phyloP scores from a whole-genome alignment of 1,140 invertebrate species.

The Drosophila baimaii region DNA sequence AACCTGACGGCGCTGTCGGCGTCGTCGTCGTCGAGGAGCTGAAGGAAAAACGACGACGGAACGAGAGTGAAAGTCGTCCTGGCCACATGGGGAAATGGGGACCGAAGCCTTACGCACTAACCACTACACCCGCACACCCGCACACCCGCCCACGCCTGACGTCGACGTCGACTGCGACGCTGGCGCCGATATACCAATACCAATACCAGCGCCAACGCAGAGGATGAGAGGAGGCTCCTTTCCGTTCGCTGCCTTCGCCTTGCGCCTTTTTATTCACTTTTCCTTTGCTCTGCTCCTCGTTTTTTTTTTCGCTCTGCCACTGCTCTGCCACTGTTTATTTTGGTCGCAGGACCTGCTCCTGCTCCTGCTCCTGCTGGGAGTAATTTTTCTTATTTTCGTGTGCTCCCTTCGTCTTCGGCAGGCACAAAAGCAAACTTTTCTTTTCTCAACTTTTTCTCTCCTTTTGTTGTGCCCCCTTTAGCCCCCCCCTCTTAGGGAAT shows the following conservation, averaged over 20 bases:
- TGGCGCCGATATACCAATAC: conserved; percentile 24
- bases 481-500: conserved; percentile 11
- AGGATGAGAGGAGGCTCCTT: conserved; percentile 21
- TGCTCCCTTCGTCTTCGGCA: conserved; percentile 4
- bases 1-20: conserved; percentile 23
- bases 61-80: conserved; percentile 76
- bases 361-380: conserved; percentile 1
- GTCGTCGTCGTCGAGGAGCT: conserved; percentile 1
- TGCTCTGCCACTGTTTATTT: conserved; percentile 66
- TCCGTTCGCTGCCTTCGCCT: conserved; percentile 29
- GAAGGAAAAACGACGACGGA: conserved; percentile 55
- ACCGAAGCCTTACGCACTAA: conserved; percentile 32
- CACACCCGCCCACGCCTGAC: conserved; percentile 15
- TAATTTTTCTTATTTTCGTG: conserved; percentile 55
- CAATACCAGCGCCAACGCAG: conserved; percentile 31
- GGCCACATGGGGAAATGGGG: conserved; percentile 67
- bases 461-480: background rate
- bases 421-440: conserved; percentile 49
- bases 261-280: conserved; percentile 48
- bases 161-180: conserved; percentile 15
- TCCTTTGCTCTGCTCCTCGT: conserved; percentile 17
- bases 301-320: conserved; percentile 44
- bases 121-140: conserved; percentile 12
- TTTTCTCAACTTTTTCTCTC: conserved; percentile 50
- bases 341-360: conserved; percentile 44